phyloP scores from a whole-genome alignment of 2,888 invertebrate species.

The Eudasyphora cyanicolor region DNA sequence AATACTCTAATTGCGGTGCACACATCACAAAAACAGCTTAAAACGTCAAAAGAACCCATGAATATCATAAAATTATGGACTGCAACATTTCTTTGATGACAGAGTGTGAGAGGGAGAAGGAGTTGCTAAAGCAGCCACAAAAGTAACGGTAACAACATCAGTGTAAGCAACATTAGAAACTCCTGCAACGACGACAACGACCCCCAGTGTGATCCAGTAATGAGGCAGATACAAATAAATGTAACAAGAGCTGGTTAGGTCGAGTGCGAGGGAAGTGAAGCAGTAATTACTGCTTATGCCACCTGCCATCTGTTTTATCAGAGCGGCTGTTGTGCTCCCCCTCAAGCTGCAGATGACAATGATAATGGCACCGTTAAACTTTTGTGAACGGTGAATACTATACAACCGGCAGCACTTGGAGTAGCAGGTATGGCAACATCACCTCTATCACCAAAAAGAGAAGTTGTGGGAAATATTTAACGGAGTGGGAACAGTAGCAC shows the following conservation, averaged over 20 bases:
- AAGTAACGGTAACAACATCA: not conserved
- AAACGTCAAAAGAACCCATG: not conserved
- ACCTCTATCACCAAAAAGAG: no score
- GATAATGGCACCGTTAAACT: constrained; percentile 46
- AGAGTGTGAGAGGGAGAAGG: no score
- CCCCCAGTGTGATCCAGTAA: constrained; percentile 21
- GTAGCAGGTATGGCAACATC: constrained; percentile 1
- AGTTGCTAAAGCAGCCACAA: not conserved
- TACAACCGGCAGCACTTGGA: not conserved
- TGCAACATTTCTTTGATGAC: constrained; percentile 11
- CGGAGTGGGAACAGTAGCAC: constrained; percentile 31
- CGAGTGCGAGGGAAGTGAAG: no score
- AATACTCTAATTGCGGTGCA: not conserved
- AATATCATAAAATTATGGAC: not conserved
- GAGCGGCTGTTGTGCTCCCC: not conserved
- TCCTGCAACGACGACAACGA: not conserved
- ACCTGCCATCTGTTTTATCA: constrained; percentile 33
- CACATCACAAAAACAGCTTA: not conserved
- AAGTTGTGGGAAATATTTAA: constrained; percentile 26
- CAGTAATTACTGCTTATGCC: constrained; percentile 30
- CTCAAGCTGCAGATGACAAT: constrained; percentile 5
- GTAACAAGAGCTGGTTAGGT: constrained; percentile 27
- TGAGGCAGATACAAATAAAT: constrained; percentile 12
- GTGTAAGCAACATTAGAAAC: not conserved
- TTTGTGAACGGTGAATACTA: constrained; percentile 12